phyloP scores from a whole-genome alignment of 1,140 invertebrate species.

The Drepana arcuata region DNA sequence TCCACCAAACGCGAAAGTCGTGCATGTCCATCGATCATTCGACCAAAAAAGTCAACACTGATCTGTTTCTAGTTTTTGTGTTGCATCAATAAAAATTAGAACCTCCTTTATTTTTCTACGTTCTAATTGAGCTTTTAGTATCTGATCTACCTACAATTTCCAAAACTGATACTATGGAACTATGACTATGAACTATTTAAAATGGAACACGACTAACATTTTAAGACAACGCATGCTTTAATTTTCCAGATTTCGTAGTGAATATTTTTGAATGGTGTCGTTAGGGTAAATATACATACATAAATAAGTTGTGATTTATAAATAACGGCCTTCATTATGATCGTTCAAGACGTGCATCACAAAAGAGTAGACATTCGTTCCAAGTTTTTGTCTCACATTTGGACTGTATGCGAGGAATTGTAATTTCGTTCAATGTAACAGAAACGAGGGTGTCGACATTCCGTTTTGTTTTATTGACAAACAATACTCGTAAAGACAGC shows the following conservation, averaged over 20 bases:
- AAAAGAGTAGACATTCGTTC: constrained; percentile 48
- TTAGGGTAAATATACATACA: too few relatives aligned
- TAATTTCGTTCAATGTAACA: constrained; percentile 54
- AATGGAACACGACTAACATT: too few relatives aligned
- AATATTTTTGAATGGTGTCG: too few relatives aligned
- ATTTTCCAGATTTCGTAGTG: too few relatives aligned
- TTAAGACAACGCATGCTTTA: too few relatives aligned
- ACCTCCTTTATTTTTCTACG: too few relatives aligned
- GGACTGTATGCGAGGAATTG: constrained; percentile 37
- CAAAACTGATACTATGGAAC: too few relatives aligned
- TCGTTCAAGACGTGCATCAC: constrained; percentile 30
- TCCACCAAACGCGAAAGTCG: constrained; percentile 60
- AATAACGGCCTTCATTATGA: constrained; percentile 54
- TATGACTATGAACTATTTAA: too few relatives aligned
- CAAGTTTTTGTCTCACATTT: constrained; percentile 49
- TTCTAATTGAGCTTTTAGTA: too few relatives aligned
- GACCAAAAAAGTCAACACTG: constrained; percentile 56
- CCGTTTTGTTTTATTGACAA: constrained; percentile 58
- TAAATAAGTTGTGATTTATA: constrained; percentile 48
- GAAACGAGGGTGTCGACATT: constrained; percentile 61
- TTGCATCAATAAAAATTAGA: constrained; percentile 22
- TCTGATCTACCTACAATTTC: too few relatives aligned
- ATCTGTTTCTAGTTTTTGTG: constrained; percentile 33
- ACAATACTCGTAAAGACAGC: constrained; percentile 35
- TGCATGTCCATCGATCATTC: constrained; percentile 56